Evolutionary conservation across 35 echinoderm and acorn worm species (phyloP).

Genomic region (Amphiura filiformis): DNA sequence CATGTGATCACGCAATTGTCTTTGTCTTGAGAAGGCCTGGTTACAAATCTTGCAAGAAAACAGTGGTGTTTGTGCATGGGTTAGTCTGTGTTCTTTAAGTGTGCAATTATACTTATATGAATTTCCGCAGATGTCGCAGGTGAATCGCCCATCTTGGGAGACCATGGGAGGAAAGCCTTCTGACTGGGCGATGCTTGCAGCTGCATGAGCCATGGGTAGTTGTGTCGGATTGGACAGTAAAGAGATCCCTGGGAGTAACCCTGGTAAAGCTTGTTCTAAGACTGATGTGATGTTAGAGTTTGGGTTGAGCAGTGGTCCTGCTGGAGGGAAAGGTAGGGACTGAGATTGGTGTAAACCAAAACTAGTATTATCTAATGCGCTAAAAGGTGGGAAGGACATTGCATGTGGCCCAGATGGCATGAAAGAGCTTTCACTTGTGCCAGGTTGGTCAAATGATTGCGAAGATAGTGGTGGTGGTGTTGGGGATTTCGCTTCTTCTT

Average conservation of each 20-base stretch:
- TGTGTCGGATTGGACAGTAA: background rate
- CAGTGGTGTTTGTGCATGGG: slow-evolving; percentile 49
- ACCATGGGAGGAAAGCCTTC: background rate
- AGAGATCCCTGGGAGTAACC: background rate
- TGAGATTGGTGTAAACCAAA: too few relatives aligned
- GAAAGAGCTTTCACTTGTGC: background rate
- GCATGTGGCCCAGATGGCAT: background rate
- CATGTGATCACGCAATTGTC: slow-evolving; percentile 60
- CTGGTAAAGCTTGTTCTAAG: background rate
- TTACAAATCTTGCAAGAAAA: slow-evolving; percentile 61
- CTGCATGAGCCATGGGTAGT: background rate
- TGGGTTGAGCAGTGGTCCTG: background rate
- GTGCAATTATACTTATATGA: slow-evolving; percentile 64
- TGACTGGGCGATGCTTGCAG: background rate
- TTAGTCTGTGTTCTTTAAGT: slow-evolving; percentile 65
- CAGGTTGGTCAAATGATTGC: background rate
- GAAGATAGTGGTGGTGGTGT: too few relatives aligned
- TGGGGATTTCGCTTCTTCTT: too few relatives aligned
- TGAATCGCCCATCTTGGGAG: background rate
- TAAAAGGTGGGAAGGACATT: background rate
- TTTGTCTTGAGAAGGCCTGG: slow-evolving; percentile 34
- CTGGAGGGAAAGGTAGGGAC: background rate
- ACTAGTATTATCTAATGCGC: too few relatives aligned
- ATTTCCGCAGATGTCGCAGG: slow-evolving; percentile 61
- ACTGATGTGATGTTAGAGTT: background rate